phyloP scores from a whole-genome alignment of 1,140 invertebrate species.

The Zaprionus lachaisei region DNA sequence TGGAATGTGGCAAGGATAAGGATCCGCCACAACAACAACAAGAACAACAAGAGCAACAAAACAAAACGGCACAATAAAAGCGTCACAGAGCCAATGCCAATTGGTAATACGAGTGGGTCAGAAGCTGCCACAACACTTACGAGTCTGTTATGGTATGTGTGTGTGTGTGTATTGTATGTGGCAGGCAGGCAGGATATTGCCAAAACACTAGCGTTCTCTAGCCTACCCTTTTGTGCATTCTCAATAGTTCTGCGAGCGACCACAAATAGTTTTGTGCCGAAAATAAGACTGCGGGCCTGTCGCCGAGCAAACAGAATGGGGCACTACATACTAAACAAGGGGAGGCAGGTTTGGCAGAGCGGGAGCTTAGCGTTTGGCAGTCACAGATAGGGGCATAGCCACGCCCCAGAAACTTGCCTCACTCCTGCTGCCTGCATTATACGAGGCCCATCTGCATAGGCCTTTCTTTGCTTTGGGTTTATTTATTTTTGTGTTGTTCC shows the following conservation, averaged over 20 bases:
- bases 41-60: neutral
- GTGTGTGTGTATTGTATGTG: conserved; percentile 10
- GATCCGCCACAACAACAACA: neutral
- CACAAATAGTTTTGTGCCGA: conserved; percentile 39
- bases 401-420: neutral
- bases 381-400: neutral
- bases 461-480: neutral
- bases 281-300: conserved; percentile 21
- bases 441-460: conserved; percentile 4
- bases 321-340: conserved; percentile 4
- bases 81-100: conserved; percentile 20
- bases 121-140: conserved; percentile 24
- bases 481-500: neutral
- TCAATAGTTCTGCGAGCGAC: conserved; percentile 39
- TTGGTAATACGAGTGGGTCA: conserved; percentile 38
- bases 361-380: neutral
- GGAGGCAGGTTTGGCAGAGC: too few species aligned
- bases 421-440: neutral
- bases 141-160: neutral
- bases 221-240: conserved; percentile 38
- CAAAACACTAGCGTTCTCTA: conserved; percentile 26
- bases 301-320: conserved; percentile 30
- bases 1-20: conserved; percentile 16
- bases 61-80: conserved; percentile 29
- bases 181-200: conserved; percentile 33